Base-by-base conservation (phyloP, 2,797 vertebrate genomes). In the Anguilla pacifica region DNA sequence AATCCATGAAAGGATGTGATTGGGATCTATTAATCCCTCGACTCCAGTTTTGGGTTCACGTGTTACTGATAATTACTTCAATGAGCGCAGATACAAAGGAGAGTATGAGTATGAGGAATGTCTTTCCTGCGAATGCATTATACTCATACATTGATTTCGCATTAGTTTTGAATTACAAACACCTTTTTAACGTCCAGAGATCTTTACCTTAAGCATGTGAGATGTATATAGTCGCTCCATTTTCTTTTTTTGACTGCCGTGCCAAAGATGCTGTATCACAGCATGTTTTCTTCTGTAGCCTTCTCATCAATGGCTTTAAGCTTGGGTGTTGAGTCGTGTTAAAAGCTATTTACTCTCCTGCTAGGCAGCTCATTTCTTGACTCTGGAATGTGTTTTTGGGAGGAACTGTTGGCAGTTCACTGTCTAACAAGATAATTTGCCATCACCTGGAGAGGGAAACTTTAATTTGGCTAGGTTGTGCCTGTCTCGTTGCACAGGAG, bases 231-330 rank as follows among this genome's bases (percentile, higher is more conserved):
- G n/a, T 70, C 64, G 6, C 25, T 70, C 64, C 3, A 19, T 31
- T 72, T 72, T 28, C 22, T 72, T 31, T 72, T n/a, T 67, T 72
- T 72, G 70, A 35, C 7, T 86, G 55, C 9, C 31, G n/a, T 87
- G 84, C 64, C 72, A 85, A 51, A 53, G 72, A 72, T 87, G 81
- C 70, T 43, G 15, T 15, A 49, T 87, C 85, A 53, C 77, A 83
- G 46, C 82, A n/a, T 83, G 55, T n/a, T 64, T 70, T 89, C 74
- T 59, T 77, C 22, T 43, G 64, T 31, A 57, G 87, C 85, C 85
- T 85, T 85, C 72, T 87, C n/a, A 89, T 84, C 35, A 74, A 77
- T 77, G 87, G 53, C 57, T 87, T 81, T 59, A 46, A 87, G 72
- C 61, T 86, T 88, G 81, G 28, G 59, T 85, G 88, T 83, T 83